These are phyloP conservation scores for Byasa hedistus DNA, from an alignment of 2,888 invertebrate species.

Conservation along the genomic window DNA sequence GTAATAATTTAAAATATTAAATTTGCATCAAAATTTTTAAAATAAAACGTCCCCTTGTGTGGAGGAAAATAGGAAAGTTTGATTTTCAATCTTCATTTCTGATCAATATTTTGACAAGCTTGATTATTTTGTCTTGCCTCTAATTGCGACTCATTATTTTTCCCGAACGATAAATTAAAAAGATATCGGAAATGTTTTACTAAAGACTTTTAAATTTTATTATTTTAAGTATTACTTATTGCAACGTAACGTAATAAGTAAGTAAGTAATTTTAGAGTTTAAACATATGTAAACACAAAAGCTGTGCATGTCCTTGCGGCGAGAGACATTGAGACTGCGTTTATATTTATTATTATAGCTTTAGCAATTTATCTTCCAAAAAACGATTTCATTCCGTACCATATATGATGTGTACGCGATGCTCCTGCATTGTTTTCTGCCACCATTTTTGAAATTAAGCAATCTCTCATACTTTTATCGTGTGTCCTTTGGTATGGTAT, in stretches of 20 bases:
- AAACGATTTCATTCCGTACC: background rate
- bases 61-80: too few relatives aligned
- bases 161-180: too few relatives aligned
- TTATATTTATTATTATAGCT: slow-evolving; percentile 17
- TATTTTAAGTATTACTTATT: background rate
- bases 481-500: background rate
- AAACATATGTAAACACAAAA: background rate
- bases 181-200: too few relatives aligned
- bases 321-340: slow-evolving; percentile 1
- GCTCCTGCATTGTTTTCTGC: background rate
- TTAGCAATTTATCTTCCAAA: slow-evolving; percentile 8
- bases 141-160: too few relatives aligned
- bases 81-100: too few relatives aligned
- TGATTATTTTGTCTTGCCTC: too few relatives aligned
- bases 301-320: background rate
- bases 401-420: background rate
- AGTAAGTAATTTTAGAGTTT: too few relatives aligned
- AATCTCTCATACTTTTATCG: background rate
- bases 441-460: slow-evolving; percentile 9
- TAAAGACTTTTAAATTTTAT: too few relatives aligned
- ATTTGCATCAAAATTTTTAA: too few relatives aligned
- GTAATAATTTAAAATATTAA: too few relatives aligned
- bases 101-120: too few relatives aligned
- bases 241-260: background rate
- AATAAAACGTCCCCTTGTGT: too few relatives aligned